Evolutionary conservation across 2,113 vertebrate species (phyloP).

Genomic region (Otis tarda): DNA sequence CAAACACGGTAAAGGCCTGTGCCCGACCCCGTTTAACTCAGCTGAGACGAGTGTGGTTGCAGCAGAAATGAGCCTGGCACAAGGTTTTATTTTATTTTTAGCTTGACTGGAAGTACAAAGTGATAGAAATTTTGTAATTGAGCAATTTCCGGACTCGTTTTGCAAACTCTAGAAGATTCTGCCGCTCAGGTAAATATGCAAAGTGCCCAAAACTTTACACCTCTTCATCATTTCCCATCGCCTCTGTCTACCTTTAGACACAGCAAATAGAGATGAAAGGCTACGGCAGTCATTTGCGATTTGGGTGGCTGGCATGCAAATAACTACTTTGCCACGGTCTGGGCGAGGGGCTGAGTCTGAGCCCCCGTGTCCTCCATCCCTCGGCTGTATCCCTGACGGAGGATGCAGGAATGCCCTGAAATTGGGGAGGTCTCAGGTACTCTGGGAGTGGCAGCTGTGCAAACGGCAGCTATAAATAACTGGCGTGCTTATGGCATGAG

Average conservation of each 20-base stretch:
- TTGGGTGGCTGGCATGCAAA: not conserved
- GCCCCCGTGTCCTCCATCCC: not conserved
- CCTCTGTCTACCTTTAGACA: not conserved
- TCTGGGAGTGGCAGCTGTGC: not conserved
- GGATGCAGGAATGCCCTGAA: not conserved
- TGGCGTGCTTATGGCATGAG: not conserved
- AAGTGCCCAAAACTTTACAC: not conserved
- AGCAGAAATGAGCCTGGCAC: not conserved
- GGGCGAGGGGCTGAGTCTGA: fast-evolving
- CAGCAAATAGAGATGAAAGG: not conserved
- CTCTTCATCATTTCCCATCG: not conserved
- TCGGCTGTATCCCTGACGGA: not conserved
- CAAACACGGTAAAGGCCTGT: not conserved
- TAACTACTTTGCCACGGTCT: not conserved
- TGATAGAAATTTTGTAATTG: not conserved
- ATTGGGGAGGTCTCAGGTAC: not conserved
- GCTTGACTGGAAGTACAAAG: constrained; percentile 40
- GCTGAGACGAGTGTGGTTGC: not conserved
- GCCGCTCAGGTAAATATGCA: not conserved
- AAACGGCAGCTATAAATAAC: not conserved
- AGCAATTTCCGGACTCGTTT: not conserved
- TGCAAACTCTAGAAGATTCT: not conserved
- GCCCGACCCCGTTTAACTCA: not conserved
- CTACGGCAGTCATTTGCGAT: not conserved
- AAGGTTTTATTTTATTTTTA: constrained; percentile 39